A percentile compares a stretch with the other conserved stretches of the same genome.
Evolutionary conservation across 2,888 invertebrate species (phyloP).

Genomic region (Oscheius sp.): DNA sequence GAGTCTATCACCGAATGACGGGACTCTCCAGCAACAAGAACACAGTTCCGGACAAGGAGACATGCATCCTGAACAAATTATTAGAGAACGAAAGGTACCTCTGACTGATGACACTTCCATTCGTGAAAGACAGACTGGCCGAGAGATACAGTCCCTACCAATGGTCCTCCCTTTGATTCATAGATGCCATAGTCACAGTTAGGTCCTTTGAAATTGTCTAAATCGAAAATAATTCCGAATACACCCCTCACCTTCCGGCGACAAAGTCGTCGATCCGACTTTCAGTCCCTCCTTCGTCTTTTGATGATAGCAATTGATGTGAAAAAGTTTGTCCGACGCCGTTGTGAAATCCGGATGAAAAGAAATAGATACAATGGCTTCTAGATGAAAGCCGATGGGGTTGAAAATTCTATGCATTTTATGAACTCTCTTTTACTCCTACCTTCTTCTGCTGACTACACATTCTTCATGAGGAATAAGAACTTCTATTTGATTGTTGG

Average conservation of each 20-base stretch:
- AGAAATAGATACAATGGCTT: constrained; percentile 55
- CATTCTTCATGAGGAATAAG: constrained; percentile 65
- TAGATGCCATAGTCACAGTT: constrained; percentile 42
- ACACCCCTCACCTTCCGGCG: constrained; percentile 26
- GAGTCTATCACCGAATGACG: constrained; percentile 53
- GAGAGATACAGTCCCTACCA: constrained; percentile 37
- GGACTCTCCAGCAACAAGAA: constrained; percentile 50
- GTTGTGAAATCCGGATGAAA: constrained; percentile 65
- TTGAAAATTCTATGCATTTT: constrained; percentile 39
- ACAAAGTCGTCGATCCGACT: constrained; percentile 16
- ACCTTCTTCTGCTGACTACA: constrained; percentile 52
- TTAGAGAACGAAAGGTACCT: constrained; percentile 9
- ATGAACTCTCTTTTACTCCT: background rate
- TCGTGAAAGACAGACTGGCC: constrained; percentile 56
- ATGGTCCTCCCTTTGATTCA: constrained; percentile 30
- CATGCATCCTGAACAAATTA: constrained; percentile 35
- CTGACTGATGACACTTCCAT: constrained; percentile 52
- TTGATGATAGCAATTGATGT: constrained; percentile 58
- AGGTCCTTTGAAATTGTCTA: no score
- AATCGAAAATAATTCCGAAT: no score
- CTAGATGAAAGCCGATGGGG: constrained; percentile 57
- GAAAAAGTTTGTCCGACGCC: constrained; percentile 56
- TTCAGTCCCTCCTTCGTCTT: constrained; percentile 30
- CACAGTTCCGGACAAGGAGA: constrained; percentile 44
- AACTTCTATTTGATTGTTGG: constrained; percentile 65